Conservation (phyloP, 2,797 vertebrate species). For the Darevskia mixta region DNA sequence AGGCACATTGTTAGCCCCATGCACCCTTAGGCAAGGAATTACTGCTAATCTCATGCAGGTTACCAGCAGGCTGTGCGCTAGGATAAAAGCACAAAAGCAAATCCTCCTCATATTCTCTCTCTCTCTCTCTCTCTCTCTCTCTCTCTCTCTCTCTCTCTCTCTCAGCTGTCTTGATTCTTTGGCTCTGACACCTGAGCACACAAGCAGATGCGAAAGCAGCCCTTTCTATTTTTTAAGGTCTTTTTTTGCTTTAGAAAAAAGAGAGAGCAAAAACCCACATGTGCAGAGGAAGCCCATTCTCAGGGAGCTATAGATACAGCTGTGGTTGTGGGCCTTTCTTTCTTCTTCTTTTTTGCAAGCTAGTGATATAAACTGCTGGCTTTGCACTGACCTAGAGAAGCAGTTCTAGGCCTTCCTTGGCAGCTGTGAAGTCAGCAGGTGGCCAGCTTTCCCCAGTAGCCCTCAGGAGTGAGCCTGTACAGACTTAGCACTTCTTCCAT, state of each 20-base stretch:
- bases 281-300: slow-evolving; percentile 14
- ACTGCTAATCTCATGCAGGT: slow-evolving; percentile 1
- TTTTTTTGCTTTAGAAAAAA: not conserved
- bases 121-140: not conserved
- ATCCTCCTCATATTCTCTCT: not conserved
- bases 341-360: not conserved
- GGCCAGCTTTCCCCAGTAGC: not conserved
- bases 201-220: not conserved
- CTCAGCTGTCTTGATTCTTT: not conserved
- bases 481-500: not conserved
- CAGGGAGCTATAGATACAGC: not conserved
- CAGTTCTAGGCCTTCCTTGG: too few relatives aligned
- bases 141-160: not conserved
- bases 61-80: not conserved
- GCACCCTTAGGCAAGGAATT: slow-evolving; percentile 6
- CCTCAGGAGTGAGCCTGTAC: not conserved
- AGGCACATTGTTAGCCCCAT: not conserved
- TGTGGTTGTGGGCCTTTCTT: not conserved
- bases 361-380: not conserved
- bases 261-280: not conserved
- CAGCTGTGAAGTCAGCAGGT: not conserved
- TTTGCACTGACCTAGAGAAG: not conserved
- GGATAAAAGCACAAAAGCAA: slow-evolving; percentile 1
- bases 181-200: not conserved
- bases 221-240: too few relatives aligned